A percentile compares a stretch with the other conserved stretches of the same genome.
These are phyloP conservation scores for Tenualosa thibaudeaui DNA, from an alignment of 2,797 vertebrate genomes.

Conservation along the genomic window DNA sequence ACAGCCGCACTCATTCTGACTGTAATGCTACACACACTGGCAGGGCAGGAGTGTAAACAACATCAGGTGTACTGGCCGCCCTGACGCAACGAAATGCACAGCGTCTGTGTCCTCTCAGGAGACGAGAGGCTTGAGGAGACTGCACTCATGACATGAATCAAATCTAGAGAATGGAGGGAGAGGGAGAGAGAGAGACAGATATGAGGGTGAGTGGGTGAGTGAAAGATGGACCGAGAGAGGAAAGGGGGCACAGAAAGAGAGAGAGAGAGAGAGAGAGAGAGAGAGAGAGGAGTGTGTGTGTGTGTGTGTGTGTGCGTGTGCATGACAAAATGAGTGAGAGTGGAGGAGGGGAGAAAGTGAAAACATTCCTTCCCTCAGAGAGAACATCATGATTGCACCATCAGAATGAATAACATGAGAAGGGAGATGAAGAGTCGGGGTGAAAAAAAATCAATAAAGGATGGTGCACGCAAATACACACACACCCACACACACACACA, in stretches of 20 bases:
- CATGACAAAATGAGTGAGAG: neutral
- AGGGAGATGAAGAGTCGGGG: slow-evolving; percentile 56
- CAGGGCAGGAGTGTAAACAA: slow-evolving; percentile 59
- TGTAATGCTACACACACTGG: slow-evolving; percentile 53
- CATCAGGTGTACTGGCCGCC: slow-evolving; percentile 57
- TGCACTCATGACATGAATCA: too few species aligned
- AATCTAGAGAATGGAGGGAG: neutral
- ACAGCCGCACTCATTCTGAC: slow-evolving; percentile 57
- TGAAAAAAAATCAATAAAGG: slow-evolving; percentile 63
- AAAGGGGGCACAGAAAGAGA: neutral
- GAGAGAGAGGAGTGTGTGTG: neutral
- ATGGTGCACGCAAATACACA: slow-evolving; percentile 28
- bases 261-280: neutral
- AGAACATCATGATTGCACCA: slow-evolving; percentile 18
- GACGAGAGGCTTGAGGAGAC: slow-evolving; percentile 49
- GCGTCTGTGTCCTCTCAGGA: slow-evolving; percentile 52
- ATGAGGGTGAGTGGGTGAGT: neutral
- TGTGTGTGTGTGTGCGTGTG: neutral
- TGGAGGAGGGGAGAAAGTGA: slow-evolving; percentile 2
- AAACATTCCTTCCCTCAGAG: slow-evolving; percentile 13
- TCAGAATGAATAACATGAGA: slow-evolving; percentile 26
- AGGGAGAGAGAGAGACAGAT: neutral
- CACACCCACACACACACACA: neutral
- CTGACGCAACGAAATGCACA: slow-evolving; percentile 46
- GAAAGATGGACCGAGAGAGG: neutral